Percentiles rank a stretch among this genome's conserved stretches.
These are phyloP conservation scores for Diorhabda carinulata DNA, from an alignment of 1,140 invertebrate genomes.

Conservation along the genomic window DNA sequence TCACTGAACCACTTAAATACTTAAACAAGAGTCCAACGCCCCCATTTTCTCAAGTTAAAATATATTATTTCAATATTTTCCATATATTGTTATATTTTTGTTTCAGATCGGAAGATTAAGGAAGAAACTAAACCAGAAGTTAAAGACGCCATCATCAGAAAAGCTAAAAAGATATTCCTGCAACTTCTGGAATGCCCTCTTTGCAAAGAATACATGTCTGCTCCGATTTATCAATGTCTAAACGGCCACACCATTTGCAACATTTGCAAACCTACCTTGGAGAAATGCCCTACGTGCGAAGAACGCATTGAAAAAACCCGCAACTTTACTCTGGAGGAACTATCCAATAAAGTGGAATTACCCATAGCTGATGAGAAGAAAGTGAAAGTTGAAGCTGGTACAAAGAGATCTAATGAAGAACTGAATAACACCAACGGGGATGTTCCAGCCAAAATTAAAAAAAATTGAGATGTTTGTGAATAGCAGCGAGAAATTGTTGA, in stretches of 20 bases:
- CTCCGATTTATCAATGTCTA: constrained; percentile 16
- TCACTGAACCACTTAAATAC: no score
- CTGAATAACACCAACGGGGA: neutral
- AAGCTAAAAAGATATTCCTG: constrained; percentile 16
- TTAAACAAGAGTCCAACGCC: no score
- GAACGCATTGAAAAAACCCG: constrained; percentile 10
- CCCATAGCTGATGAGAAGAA: constrained; percentile 10
- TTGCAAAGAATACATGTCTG: constrained; percentile 18
- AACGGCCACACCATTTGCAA: constrained; percentile 13
- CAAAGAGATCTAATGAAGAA: constrained; percentile 10
- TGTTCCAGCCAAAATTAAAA: no score
- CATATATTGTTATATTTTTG: neutral
- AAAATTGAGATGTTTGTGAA: no score
- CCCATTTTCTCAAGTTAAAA: no score
- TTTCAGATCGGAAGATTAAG: constrained; percentile 10
- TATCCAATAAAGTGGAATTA: constrained; percentile 18
- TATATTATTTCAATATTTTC: no score
- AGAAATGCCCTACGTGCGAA: constrained; percentile 8
- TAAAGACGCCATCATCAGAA: constrained; percentile 15
- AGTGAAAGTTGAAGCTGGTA: neutral
- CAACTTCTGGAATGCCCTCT: constrained; percentile 16
- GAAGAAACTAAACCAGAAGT: constrained; percentile 16
- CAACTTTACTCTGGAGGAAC: constrained; percentile 14
- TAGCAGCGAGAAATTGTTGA: no score
- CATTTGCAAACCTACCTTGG: neutral